Base-by-base conservation (phyloP, 2,113 vertebrate species). In the Paramormyrops kingsleyae region DNA sequence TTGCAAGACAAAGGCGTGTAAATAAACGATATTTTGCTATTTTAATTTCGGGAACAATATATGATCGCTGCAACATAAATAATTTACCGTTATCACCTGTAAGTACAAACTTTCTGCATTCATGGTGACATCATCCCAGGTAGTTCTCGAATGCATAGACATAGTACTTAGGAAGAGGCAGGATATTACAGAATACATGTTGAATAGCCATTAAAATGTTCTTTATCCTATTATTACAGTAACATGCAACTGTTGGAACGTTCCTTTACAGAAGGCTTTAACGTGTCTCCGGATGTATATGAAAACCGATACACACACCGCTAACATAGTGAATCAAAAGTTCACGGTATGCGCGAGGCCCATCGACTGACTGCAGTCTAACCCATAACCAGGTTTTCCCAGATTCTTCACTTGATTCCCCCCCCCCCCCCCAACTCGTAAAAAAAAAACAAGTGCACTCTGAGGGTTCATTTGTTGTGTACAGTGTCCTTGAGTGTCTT, bases 1-100 rank as follows among this genome's bases (percentile, higher is more conserved):
- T n/a, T 56, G 5, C 47, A 17, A 56, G 52, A 89, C 89, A 89
- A 89, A 89, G 49, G 52, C 35, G 39, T 84, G 39, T 46, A 47
- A 56, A 85, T 80, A 42, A 24, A 46, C 6, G 19, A 17, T 9
- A 62, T 46, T 27, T 1, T 19, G 19, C 44, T 84, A 44, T 84
- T 47, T 47, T 44, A 84, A 44, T 10, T 84, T 44, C 0, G 35
- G 19, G 31, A 27, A n/a, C 27, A 66, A n/a, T 9, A 47, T 35
- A 80, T 80, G 74, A 42, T 19, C 74, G 17, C 13, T 2, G 5
- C 35, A 80, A 13, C 70, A 19, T 42, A 5, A 80, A 80, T 80
- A 39, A 80, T 42, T 80, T 8, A 17, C 15, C 7, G 35, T 77
- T 35, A 77, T 77, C 70, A 39, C 35, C 13, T 12, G 3, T 80